Evolutionary conservation across 2,888 invertebrate species (phyloP), one percentile per base, ranked within the genome.

Genomic region (Euphydryas editha): DNA sequence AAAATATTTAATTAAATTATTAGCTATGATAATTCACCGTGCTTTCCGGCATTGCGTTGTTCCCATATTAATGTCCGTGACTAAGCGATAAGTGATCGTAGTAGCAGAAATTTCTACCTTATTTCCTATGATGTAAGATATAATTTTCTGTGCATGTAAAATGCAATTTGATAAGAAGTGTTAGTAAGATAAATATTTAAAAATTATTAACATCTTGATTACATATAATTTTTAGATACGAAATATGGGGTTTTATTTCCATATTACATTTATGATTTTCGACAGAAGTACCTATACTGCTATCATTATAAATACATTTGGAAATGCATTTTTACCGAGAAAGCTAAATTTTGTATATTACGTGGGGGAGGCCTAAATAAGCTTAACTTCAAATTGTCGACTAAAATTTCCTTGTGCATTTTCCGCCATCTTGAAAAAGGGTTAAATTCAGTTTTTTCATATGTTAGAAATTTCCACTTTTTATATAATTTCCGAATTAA

Each of bases 41-140:
- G 24, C 58, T 69, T 64, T 69, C 67, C 69, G 64, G 54, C 39
- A 42, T 57, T 54, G 17, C 44, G 37, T 17, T 57, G 56, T 42
- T 47, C 39, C 47, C 47, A 57, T 67, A 69, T 69, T 69, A 69
- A 67, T 47, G 42, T 51, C 18, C 58, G 42, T 69, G 69, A 69
- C 69, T 64, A 60, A 30, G 61, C 67, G 61, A 44, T 59, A 65
- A 54, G 13, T 58, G 21, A 44, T 10, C 18, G n/a, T 4, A 0
- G 17, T 49, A 44, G 15, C 11, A 49, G 30, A 20, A 54, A 61
- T 58, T 51, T 54, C 56, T n/a, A 49, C 59, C 59, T 46, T 63
- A 51, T 24, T 51, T 36, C 21, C 36, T 46, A 11, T 17, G 24
- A 7, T 37, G 18, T 13, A 20, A n/a, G 17, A 24, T 57, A 3